These are phyloP conservation scores for Mycetomoellerius zeteki DNA, from an alignment of 1,140 invertebrate genomes.

Conservation along the genomic window DNA sequence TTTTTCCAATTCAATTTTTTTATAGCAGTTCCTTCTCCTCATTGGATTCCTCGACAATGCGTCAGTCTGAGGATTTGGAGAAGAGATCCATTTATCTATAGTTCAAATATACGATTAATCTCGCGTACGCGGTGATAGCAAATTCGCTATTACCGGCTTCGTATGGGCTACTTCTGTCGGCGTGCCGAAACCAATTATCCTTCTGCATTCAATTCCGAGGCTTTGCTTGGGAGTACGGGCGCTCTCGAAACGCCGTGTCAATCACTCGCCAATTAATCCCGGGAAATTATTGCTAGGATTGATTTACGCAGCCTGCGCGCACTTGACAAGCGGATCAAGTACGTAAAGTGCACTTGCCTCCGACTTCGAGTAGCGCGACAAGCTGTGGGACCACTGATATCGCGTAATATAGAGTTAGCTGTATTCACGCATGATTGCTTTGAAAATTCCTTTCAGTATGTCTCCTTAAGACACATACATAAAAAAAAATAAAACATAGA, in stretches of 20 bases:
- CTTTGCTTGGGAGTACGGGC: constrained; percentile 51
- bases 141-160: constrained; percentile 70
- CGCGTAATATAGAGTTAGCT: constrained; percentile 42
- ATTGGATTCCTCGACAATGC: constrained; percentile 10
- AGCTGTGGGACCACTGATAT: constrained; percentile 59
- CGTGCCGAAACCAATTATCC: constrained; percentile 73
- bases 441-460: constrained; percentile 13
- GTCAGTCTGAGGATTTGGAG: constrained; percentile 2
- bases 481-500: not conserved
- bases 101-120: constrained; percentile 55
- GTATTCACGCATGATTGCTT: constrained; percentile 35
- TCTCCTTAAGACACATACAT: not conserved
- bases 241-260: constrained; percentile 74
- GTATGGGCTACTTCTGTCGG: constrained; percentile 64
- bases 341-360: constrained; percentile 71
- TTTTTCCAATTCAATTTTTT: not conserved
- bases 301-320: constrained; percentile 67
- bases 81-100: constrained; percentile 53
- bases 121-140: constrained; percentile 57
- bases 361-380: constrained; percentile 66
- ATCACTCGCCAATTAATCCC: constrained; percentile 76
- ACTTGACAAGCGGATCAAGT: constrained; percentile 72
- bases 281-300: constrained; percentile 76
- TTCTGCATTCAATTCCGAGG: constrained; percentile 71
- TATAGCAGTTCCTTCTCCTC: not conserved